These are phyloP conservation scores for Orthosia gothica DNA, from an alignment of 2,888 invertebrate species.

Conservation along the genomic window DNA sequence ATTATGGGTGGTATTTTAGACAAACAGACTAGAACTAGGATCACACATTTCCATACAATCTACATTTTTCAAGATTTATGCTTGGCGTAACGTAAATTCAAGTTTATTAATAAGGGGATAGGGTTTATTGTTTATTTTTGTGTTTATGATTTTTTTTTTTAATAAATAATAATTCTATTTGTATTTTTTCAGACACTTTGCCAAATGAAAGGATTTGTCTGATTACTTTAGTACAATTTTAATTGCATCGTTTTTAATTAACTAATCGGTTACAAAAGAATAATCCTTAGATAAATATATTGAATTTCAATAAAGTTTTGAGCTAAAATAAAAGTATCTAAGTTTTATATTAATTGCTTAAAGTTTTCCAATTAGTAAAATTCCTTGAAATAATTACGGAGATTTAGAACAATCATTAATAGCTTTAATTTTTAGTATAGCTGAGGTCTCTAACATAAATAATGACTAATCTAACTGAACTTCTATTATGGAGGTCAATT, in stretches of 20 bases:
- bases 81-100: too few species aligned
- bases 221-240: not conserved
- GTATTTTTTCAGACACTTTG: too few species aligned
- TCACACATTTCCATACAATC: too few species aligned
- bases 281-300: constrained; percentile 14
- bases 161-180: not conserved
- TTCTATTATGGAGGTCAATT: too few species aligned
- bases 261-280: not conserved
- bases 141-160: too few species aligned
- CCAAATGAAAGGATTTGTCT: too few species aligned
- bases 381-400: constrained; percentile 24
- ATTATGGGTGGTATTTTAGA: too few species aligned
- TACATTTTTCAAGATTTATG: too few species aligned
- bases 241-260: constrained; percentile 11
- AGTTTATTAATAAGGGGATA: too few species aligned
- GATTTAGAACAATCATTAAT: constrained; percentile 14
- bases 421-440: constrained; percentile 14
- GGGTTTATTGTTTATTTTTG: too few species aligned
- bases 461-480: too few species aligned
- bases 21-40: too few species aligned
- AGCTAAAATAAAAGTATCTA: not conserved
- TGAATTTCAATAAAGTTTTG: not conserved
- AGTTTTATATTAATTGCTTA: constrained; percentile 17
- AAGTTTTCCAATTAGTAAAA: constrained; percentile 32
- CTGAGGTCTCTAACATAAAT: not conserved